These are phyloP conservation scores for Calyptomena viridis DNA, from an alignment of 2,113 vertebrate genomes.

Conservation along the genomic window DNA sequence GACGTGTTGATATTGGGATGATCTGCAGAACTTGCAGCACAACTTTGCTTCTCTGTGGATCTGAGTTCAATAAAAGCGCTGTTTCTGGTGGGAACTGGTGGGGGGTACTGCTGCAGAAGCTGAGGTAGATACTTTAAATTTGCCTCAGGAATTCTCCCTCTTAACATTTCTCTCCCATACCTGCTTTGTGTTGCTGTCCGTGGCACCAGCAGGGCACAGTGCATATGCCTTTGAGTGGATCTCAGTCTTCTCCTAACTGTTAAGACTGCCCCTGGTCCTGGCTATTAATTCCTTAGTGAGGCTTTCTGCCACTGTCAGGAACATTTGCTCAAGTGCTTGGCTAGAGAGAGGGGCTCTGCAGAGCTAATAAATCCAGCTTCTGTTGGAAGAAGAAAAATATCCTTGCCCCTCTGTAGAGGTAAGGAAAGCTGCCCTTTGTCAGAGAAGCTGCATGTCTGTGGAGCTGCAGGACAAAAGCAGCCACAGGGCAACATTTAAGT, in stretches of 20 bases:
- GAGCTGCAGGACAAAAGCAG: background rate
- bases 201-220: background rate
- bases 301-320: background rate
- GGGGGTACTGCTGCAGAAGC: background rate
- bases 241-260: background rate
- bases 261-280: background rate
- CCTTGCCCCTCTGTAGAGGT: background rate
- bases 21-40: background rate
- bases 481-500: background rate
- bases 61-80: background rate
- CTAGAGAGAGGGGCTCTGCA: background rate
- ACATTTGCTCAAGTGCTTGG: background rate
- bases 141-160: background rate
- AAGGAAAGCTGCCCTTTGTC: background rate
- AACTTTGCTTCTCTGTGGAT: background rate
- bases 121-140: background rate
- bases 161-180: rapidly evolving
- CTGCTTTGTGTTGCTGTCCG: background rate
- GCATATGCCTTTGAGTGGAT: too few relatives aligned
- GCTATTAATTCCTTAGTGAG: background rate
- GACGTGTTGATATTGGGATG: rapidly evolving
- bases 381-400: background rate
- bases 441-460: background rate
- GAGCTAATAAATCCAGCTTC: background rate
- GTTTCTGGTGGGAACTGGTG: background rate